These are phyloP conservation scores for Lagopus muta DNA, from an alignment of 2,113 vertebrate species.

Conservation along the genomic window DNA sequence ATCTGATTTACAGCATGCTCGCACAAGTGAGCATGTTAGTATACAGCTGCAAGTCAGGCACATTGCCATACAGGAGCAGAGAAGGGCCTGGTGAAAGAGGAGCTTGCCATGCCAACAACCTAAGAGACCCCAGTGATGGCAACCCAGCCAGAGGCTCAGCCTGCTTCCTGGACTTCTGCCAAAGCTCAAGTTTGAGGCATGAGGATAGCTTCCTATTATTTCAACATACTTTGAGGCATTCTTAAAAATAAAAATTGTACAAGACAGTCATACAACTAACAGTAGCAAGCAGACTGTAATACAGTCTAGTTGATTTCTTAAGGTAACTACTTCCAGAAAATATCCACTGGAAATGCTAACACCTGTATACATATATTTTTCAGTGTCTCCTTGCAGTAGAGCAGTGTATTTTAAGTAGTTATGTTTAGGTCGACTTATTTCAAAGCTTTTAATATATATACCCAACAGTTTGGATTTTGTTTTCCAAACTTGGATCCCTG, in stretches of 20 bases:
- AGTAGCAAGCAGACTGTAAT: background rate
- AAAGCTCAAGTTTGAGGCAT: accelerated
- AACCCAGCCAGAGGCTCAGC: background rate
- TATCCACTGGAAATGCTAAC: background rate
- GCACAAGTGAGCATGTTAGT: background rate
- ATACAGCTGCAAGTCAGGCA: accelerated
- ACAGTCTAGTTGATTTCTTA: background rate
- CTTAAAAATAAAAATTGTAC: background rate
- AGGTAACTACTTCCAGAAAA: background rate
- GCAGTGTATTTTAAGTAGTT: background rate
- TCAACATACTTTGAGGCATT: background rate
- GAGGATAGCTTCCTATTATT: background rate
- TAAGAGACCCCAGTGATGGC: accelerated
- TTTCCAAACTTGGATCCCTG: background rate
- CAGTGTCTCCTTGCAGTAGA: background rate
- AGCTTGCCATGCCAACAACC: accelerated
- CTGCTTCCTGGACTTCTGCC: background rate
- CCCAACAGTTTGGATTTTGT: background rate
- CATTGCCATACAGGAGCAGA: accelerated
- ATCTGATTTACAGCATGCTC: background rate
- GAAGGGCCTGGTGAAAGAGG: background rate
- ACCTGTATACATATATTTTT: background rate
- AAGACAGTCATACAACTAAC: background rate
- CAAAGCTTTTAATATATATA: background rate
- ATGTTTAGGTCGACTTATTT: background rate